phyloP scores from a whole-genome alignment of 2,797 vertebrate species.

The Hozukius guyotensis region DNA sequence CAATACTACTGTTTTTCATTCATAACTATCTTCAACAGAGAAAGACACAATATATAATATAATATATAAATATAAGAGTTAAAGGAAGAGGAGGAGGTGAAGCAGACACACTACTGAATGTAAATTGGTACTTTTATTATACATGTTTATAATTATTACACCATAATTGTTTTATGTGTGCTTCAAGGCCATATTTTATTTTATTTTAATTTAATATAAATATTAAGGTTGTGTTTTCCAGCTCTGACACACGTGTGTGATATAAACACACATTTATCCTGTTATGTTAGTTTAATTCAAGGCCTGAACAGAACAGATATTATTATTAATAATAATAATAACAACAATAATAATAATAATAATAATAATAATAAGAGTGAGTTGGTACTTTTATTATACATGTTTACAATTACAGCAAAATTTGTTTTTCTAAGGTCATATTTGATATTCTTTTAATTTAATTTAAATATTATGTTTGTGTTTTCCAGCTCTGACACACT shows the following conservation, averaged over 20 bases:
- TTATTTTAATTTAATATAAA: neutral
- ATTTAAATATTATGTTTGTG: no score
- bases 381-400: no score
- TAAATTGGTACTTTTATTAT: slow-evolving; percentile 15
- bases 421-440: no score
- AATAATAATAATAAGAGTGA: no score
- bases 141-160: no score
- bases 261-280: neutral
- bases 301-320: no score
- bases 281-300: neutral
- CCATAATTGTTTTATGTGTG: neutral
- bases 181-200: accelerated
- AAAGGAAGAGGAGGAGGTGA: neutral
- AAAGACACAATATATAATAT: no score
- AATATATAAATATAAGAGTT: neutral
- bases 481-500: no score
- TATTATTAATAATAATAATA: no score
- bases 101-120: slow-evolving; percentile 24
- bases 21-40: neutral
- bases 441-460: no score
- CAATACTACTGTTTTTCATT: neutral
- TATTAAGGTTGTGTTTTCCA: neutral
- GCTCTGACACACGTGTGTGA: neutral
- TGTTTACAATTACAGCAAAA: no score
- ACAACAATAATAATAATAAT: no score